These are phyloP conservation scores for Pseudobourletiella spinata DNA, from an alignment of 1,140 invertebrate genomes.

Conservation along the genomic window DNA sequence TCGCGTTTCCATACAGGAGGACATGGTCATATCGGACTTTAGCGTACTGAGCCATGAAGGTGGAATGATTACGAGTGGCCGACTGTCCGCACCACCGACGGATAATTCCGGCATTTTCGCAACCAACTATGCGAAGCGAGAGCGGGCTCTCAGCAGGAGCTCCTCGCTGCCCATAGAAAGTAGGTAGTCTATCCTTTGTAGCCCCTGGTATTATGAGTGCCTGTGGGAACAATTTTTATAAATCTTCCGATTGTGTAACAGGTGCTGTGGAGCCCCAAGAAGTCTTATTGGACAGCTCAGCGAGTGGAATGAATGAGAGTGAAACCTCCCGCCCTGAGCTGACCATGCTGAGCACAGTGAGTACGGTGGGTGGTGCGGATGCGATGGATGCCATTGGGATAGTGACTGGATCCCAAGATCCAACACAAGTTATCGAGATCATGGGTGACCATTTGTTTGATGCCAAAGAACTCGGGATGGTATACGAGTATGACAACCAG, in stretches of 20 bases:
- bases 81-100: not conserved
- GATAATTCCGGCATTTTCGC: not conserved
- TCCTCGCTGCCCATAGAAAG: not conserved
- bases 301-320: no score
- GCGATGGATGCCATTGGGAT: not conserved
- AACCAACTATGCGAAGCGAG: not conserved
- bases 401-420: not conserved
- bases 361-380: not conserved
- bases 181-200: no score
- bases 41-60: not conserved
- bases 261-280: no score
- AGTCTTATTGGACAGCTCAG: not conserved
- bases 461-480: conserved; percentile 23
- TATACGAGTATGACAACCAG: conserved; percentile 9
- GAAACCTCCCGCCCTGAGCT: no score
- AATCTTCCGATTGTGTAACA: no score
- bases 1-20: not conserved
- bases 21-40: not conserved
- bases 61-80: not conserved
- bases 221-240: no score
- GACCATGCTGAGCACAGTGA: not conserved
- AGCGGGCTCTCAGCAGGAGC: not conserved
- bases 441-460: conserved; percentile 14
- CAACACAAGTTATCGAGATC: not conserved
- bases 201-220: no score